Evolutionary conservation across 1,140 invertebrate genomes (phyloP), one percentile per base, ranked within the genome.

Genomic region (Drosophila leontia): DNA sequence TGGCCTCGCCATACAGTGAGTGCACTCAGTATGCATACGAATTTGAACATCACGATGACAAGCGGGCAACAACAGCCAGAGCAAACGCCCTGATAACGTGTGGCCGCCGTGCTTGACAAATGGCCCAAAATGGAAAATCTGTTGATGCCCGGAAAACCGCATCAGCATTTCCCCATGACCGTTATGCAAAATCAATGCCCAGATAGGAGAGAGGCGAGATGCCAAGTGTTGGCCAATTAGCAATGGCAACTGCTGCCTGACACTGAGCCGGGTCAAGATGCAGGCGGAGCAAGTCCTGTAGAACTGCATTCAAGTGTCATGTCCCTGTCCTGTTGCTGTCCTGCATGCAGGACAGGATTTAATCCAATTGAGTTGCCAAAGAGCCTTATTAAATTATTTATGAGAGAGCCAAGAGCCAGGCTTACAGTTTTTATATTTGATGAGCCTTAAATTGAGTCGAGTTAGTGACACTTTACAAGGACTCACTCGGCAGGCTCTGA

Each of bases 111-210:
- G 75, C 81, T 85, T 84, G 84, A 88, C 85, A 88, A 88, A 88
- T 78, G 75, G 78, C 85, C 80, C 61, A 80, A 88, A 88, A 74
- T 90, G 85, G 65, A 81, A 88, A 88, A 88, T 90, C 78, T 84
- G 85, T 88, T 88, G 84, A 90, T 90, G 78, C 64, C 77, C 69
- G 75, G 86, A 82, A 87, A 82, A 70, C 83, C 78, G 41, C 51
- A 72, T 48, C 68, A 65, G 63, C 51, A 55, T 57, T 60, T 53
- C 58, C 26, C 47, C 47, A 48, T 48, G 23, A 35, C 29, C 72
- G 57, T 42, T 60, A 61, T 78, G 74, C 56, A 69, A 78, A 87
- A 87, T 87, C 83, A 60, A 87, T 87, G 84, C 51, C 39, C 13
- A 45, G 50, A 60, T 48, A 76, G 26, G 26, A 23, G 26, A 29